Evolutionary conservation across 2,797 vertebrate species (phyloP).

Genomic region (Cyclura pinguis): DNA sequence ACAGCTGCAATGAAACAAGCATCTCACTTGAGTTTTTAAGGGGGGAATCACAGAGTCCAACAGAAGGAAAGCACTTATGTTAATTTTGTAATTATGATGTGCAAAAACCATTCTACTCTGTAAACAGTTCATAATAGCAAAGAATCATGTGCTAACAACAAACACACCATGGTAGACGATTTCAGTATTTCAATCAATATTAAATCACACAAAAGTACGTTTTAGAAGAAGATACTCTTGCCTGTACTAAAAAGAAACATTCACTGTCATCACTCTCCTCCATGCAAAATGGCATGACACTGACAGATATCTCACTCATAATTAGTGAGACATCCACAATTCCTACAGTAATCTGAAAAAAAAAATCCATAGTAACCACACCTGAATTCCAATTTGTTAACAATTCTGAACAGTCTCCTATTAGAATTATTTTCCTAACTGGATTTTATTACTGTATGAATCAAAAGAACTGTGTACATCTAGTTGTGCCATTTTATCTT

Average conservation of each 20-base stretch:
- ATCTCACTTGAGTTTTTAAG: background rate
- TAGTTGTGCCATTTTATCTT: constrained; percentile 38
- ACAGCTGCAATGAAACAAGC: constrained; percentile 23
- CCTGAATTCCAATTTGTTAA: constrained; percentile 5
- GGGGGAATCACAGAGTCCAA: constrained; percentile 32
- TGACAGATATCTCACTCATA: background rate
- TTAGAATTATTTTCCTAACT: constrained; percentile 36
- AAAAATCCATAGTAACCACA: background rate
- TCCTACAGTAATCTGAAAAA: background rate
- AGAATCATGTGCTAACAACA: constrained; percentile 30
- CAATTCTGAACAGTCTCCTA: background rate
- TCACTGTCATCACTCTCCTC: too few species aligned
- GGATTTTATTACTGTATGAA: constrained; percentile 16
- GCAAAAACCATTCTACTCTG: constrained; percentile 22
- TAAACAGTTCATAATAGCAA: constrained; percentile 18
- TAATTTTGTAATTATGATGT: background rate
- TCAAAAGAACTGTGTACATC: constrained; percentile 39
- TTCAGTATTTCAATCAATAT: background rate
- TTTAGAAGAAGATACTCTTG: background rate
- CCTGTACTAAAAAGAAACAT: background rate
- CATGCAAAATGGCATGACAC: background rate
- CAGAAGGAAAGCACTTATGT: background rate
- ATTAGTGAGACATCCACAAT: constrained; percentile 7
- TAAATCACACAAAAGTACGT: background rate
- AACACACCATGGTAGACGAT: background rate